Evolutionary conservation across 2,888 invertebrate species (phyloP), one percentile per base, ranked within the genome.

Genomic region (Caenorhabditis imperialis): DNA sequence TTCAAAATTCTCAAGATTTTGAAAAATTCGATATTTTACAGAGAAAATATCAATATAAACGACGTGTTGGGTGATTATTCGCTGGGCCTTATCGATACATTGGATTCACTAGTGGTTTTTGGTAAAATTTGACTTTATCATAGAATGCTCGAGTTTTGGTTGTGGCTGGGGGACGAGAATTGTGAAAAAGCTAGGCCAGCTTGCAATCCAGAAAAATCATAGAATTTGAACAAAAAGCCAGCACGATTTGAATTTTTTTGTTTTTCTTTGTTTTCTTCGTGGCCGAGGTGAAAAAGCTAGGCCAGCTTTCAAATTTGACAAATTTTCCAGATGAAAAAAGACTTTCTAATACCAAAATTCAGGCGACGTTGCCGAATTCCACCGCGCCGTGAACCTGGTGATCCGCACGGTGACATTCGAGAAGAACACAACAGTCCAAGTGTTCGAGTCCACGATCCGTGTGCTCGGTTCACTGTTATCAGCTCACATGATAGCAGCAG

Each of bases 401-500:
- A 89, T 91, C 51, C 90, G 91, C 16, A 89, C 90, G 84, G 91
- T 92, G 0, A 89, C 89, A 20, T 92, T 92, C 88, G 90, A 92
- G 79, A 91, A 91, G 79, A 90, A 91, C 80, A 91, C 89, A 57
- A 91, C 91, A 20, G 91, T 92, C 12, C 92, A 92, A 88, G 91
- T 92, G 4, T 92, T 92, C 89, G 92, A 92, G 88, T 91, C 91
- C 1, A 92, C 91, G 53, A 92, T 92, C 53, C 90, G 92, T 79
- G 88, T 92, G 18, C 86, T 92, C 37, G 92, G 92, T 48, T 90
- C 90, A 10, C 88, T 92, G 30, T 85, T 92, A 47, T 91, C 92
- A n/a, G 91, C 92, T 35, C 92, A 92, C 86, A 88, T 92, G 75
- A 88, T 92, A 40, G 91, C 92, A 67, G 90, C 88, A 16, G 91